Percentiles rank a stretch among this genome's conserved stretches.
phyloP scores from a whole-genome alignment of 2,113 vertebrate species.

The Ancistrus triradiatus region DNA sequence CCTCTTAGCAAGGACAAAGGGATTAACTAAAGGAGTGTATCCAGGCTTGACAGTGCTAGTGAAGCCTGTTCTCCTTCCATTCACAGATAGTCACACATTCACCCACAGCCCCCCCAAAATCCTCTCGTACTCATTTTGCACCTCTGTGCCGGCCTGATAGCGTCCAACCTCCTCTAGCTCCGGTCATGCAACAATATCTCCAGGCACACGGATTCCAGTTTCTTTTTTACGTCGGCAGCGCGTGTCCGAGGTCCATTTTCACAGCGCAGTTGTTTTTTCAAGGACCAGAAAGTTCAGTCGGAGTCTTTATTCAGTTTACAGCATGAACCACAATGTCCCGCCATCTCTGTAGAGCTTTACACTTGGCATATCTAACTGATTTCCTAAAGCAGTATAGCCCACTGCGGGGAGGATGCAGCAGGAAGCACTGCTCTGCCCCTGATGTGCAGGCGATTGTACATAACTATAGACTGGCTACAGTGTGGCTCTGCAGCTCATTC shows the following conservation, averaged over 20 bases:
- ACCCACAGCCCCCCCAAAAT: neutral
- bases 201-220: neutral
- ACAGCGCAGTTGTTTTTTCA: no score
- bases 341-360: no score
- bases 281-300: no score
- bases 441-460: no score
- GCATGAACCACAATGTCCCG: no score
- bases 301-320: no score
- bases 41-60: constrained; percentile 3
- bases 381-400: no score
- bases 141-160: constrained; percentile 32
- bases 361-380: no score
- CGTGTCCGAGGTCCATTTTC: neutral
- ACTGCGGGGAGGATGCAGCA: no score
- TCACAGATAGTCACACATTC: neutral
- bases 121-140: constrained; percentile 34
- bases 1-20: constrained; percentile 20
- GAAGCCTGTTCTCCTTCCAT: neutral
- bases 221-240: neutral
- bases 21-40: constrained; percentile 21
- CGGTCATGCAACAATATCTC: constrained; percentile 7
- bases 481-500: no score
- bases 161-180: constrained; percentile 26
- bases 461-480: no score
- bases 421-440: no score